Evolutionary conservation across 2,113 vertebrate species (phyloP).

Genomic region (Xiphophorus hellerii): DNA sequence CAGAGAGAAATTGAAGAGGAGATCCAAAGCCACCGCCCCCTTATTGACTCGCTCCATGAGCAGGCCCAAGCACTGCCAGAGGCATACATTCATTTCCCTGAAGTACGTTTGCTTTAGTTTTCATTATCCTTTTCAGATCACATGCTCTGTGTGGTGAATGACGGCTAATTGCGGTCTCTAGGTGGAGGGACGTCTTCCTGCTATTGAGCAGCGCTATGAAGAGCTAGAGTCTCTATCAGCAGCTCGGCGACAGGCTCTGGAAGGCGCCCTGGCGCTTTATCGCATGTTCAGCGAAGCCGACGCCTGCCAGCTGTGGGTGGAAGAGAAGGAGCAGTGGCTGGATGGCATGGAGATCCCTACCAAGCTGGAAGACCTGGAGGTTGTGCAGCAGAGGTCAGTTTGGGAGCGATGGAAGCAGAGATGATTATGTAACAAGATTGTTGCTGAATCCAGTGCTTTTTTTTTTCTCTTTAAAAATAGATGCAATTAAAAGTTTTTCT

Average conservation of each 20-base stretch:
- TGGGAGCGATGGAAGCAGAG: not conserved
- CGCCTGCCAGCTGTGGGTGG: slow-evolving; percentile 93
- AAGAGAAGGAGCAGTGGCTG: slow-evolving; percentile 95
- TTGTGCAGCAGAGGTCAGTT: slow-evolving; percentile 91
- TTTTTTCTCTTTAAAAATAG: not conserved
- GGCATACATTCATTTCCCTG: slow-evolving; percentile 65
- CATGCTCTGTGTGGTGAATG: slow-evolving; percentile 10
- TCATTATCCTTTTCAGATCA: slow-evolving; percentile 14
- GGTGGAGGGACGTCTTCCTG: slow-evolving; percentile 84
- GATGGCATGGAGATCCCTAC: slow-evolving; percentile 87
- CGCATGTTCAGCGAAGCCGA: slow-evolving; percentile 93
- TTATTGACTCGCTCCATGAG: slow-evolving; percentile 87
- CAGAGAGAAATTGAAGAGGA: slow-evolving; percentile 93
- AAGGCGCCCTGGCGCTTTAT: slow-evolving; percentile 87
- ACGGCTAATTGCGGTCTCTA: slow-evolving; percentile 21
- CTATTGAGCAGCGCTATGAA: slow-evolving; percentile 84
- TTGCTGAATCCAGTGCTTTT: not conserved
- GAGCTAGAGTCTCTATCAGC: slow-evolving; percentile 84
- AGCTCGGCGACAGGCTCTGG: slow-evolving; percentile 82
- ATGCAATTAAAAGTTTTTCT: not conserved
- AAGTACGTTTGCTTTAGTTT: slow-evolving; percentile 56
- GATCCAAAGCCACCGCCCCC: slow-evolving; percentile 84
- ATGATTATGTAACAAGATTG: not conserved
- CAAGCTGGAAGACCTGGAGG: slow-evolving; percentile 94
- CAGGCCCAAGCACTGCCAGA: slow-evolving; percentile 81